Evolutionary conservation across 2,113 vertebrate species (phyloP), one percentile per base, ranked within the genome.

Genomic region (Crypturellus undulatus): DNA sequence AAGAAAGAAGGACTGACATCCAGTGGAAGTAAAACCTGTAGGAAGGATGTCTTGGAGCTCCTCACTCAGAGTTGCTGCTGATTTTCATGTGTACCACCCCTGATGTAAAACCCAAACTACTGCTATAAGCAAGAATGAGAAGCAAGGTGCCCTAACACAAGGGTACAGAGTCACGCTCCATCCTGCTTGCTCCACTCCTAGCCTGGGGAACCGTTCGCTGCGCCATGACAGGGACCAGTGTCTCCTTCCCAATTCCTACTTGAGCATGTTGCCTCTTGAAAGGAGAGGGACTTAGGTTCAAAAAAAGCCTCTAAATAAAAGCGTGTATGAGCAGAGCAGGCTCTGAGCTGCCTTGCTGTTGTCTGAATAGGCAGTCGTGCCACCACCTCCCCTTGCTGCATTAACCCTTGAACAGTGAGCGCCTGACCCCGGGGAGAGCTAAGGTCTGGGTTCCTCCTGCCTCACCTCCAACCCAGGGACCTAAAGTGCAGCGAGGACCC

Each of bases 141-240:
- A 30, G 52, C n/a, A 54, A 32, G 19, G 26, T 11, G 86, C 8
- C 4, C 8, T 32, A 71, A 13, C 21, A 58, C 9, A 3, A 52
- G 22, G 16, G 8, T 32, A 63, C 20, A 38, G 63, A 60, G 30
- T 51, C 75, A 90, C 38, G 38, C 9, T 76, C 13, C 7, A 3
- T 8, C 8, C 14, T 0, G 2, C 45, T 70, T 28, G 9, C 40
- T 62, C 22, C 60, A 5, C 30, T 86, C 24, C 42, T 30, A 63
- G 25, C 25, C 84, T 52, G 40, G 79, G 67, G 40, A 84, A 58
- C 36, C 8, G 30, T 60, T 70, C 0, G 0, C 8, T 21, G 28
- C 1, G 0, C 43, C 47, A 58, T 0, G 0, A 49, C 68, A 36
- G 9, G 17, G 21, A 52, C 28, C 71, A 87, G 67, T 1, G 5